Conservation (phyloP, 2,888 invertebrate species). For the Athalia cordata region DNA sequence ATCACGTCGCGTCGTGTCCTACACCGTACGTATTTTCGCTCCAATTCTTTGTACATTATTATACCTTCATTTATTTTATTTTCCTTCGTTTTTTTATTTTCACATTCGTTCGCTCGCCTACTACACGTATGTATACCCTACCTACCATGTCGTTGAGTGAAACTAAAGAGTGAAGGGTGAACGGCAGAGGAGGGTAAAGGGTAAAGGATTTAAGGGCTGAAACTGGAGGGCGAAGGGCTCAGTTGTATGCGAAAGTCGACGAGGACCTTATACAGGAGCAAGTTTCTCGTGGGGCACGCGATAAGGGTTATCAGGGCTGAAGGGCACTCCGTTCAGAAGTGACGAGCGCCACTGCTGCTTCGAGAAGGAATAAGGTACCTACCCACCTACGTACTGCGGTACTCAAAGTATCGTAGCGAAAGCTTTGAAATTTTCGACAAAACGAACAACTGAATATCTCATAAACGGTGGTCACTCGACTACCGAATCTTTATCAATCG, state of each 20-base stretch:
- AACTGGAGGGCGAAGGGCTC: slow-evolving; percentile 23
- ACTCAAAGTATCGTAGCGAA: no score
- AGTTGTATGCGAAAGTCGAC: slow-evolving; percentile 13
- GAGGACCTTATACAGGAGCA: slow-evolving; percentile 23
- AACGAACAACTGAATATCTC: no score
- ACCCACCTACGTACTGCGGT: background rate
- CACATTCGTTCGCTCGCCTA: background rate
- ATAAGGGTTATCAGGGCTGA: slow-evolving; percentile 46
- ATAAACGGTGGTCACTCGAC: no score
- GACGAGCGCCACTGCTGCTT: slow-evolving; percentile 44
- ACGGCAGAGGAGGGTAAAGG: slow-evolving; percentile 16
- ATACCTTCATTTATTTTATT: no score
- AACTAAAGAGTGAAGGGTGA: slow-evolving; percentile 28
- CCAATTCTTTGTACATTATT: no score
- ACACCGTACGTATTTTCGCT: no score
- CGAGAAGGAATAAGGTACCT: slow-evolving; percentile 18
- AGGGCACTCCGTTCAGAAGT: slow-evolving; percentile 41
- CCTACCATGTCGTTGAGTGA: background rate
- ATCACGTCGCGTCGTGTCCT: background rate
- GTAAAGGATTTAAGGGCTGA: slow-evolving; percentile 16
- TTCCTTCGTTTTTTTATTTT: no score
- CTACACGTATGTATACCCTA: background rate
- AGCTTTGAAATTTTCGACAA: no score
- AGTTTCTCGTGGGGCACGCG: slow-evolving; percentile 18
- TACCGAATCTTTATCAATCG: background rate